These are phyloP conservation scores for Podabrus alpinus DNA, from an alignment of 2,888 invertebrate species.

Conservation along the genomic window DNA sequence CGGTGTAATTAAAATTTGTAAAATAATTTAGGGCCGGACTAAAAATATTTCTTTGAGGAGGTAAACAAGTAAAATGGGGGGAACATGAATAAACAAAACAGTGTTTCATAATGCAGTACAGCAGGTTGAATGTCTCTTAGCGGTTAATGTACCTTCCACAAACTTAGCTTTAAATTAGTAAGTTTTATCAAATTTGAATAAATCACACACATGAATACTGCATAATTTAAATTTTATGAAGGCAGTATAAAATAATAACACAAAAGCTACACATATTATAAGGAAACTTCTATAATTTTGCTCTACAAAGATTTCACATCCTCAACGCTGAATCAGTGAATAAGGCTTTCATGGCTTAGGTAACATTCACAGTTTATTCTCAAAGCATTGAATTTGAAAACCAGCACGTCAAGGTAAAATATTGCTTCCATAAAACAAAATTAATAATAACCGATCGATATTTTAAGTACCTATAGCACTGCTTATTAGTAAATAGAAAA, in stretches of 20 bases:
- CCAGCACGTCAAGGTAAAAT: neutral
- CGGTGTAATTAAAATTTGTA: too few species aligned
- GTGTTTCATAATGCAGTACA: too few species aligned
- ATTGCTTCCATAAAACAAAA: neutral
- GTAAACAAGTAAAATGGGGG: too few species aligned
- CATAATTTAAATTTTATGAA: neutral
- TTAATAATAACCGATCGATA: neutral
- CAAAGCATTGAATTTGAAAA: neutral
- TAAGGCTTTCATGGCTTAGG: neutral
- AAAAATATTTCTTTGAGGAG: too few species aligned
- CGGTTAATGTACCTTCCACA: neutral
- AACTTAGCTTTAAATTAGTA: neutral
- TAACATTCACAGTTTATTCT: neutral
- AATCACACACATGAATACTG: neutral
- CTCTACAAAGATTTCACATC: neutral
- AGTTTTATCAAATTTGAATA: neutral
- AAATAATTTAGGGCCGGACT: too few species aligned
- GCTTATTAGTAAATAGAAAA: neutral
- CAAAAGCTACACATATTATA: neutral
- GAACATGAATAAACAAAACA: too few species aligned
- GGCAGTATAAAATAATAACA: neutral
- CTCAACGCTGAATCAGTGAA: too few species aligned
- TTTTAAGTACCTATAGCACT: neutral
- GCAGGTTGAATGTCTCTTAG: too few species aligned
- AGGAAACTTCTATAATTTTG: neutral